Conservation (phyloP, 2,113 vertebrate species). For the Lichenostomus cassidix region DNA sequence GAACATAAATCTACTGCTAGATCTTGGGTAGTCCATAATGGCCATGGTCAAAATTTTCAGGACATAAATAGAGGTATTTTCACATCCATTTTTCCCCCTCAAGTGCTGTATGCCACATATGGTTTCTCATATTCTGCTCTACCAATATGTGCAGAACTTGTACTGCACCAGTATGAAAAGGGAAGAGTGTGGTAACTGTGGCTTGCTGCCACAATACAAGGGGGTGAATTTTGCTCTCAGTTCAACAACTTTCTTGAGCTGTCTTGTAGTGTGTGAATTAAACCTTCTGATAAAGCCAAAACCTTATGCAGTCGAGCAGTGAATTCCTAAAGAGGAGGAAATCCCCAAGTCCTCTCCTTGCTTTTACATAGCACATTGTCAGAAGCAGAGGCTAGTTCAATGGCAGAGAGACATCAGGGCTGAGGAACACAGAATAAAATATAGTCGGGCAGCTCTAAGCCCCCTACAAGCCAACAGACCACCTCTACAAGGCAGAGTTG, state of each 20-base stretch:
- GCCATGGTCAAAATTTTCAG: background rate
- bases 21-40: background rate
- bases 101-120: background rate
- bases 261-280: background rate
- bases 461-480: background rate
- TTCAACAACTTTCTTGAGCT: background rate
- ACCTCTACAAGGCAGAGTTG: background rate
- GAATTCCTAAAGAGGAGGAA: background rate
- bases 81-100: background rate
- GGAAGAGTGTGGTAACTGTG: background rate
- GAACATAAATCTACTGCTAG: slow-evolving; percentile 30
- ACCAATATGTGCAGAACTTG: background rate
- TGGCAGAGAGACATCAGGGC: background rate
- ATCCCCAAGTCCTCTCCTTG: background rate
- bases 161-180: background rate
- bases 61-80: background rate
- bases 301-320: background rate
- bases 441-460: background rate
- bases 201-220: background rate
- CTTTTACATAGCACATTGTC: background rate
- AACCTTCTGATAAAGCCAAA: background rate
- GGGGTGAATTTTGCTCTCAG: background rate
- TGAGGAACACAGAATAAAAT: background rate
- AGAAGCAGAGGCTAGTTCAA: background rate
- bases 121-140: background rate